phyloP scores from a whole-genome alignment of 2,113 vertebrate genomes.

The Rhagologus leucostigma region DNA sequence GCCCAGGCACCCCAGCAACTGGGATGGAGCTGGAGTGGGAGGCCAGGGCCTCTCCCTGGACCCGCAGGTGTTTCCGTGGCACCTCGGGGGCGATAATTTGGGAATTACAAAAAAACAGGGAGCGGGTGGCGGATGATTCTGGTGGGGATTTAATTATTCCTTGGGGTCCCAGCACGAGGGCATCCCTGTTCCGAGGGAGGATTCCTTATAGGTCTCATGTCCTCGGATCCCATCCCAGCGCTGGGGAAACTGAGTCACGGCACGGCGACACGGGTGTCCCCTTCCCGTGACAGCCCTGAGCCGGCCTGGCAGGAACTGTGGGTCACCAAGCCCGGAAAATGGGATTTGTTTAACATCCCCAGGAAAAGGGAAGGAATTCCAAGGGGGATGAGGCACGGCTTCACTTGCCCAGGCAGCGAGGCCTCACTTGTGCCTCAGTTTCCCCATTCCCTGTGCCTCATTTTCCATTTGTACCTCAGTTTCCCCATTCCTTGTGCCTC shows the following conservation, averaged over 20 bases:
- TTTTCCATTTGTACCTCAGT: neutral
- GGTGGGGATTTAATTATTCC: neutral
- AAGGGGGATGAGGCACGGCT: neutral
- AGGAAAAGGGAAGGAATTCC: neutral
- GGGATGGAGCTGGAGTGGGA: accelerated
- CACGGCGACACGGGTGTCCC: accelerated
- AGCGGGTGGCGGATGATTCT: accelerated
- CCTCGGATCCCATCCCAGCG: accelerated
- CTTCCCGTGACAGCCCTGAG: neutral
- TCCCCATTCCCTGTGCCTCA: neutral
- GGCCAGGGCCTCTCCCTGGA: neutral
- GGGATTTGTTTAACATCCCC: neutral
- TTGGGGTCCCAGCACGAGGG: neutral
- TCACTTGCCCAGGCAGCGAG: neutral
- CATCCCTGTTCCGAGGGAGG: neutral
- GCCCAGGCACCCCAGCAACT: neutral
- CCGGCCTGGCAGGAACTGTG: accelerated
- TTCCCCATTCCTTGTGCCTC: neutral
- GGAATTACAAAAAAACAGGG: accelerated
- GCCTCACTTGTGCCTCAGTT: neutral
- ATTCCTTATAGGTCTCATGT: accelerated
- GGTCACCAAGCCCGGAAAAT: neutral
- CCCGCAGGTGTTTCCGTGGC: neutral
- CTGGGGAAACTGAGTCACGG: neutral
- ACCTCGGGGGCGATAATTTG: neutral